phyloP scores from a whole-genome alignment of 2,113 vertebrate species.

The Centropus unirufus region DNA sequence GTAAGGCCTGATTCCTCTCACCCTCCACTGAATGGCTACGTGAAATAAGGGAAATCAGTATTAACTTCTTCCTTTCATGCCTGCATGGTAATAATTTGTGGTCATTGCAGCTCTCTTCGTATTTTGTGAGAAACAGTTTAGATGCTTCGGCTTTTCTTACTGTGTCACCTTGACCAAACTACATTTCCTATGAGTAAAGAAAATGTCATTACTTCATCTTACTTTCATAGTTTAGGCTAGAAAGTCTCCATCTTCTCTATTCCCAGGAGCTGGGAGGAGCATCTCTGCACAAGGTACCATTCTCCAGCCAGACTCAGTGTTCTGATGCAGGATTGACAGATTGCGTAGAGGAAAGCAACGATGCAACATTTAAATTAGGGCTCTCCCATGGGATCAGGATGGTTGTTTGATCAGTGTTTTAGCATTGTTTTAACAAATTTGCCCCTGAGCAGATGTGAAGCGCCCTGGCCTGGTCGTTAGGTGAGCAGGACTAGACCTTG shows the following conservation, averaged over 20 bases:
- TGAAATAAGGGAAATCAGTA: background rate
- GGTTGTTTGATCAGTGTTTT: background rate
- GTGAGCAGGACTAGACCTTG: background rate
- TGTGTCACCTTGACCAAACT: background rate
- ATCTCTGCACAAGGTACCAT: background rate
- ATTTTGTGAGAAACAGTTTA: background rate
- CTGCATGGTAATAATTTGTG: background rate
- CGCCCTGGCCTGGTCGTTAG: background rate
- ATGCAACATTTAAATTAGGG: accelerated
- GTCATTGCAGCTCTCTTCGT: background rate
- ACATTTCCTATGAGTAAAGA: background rate
- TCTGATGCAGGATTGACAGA: accelerated
- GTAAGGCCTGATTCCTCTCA: background rate
- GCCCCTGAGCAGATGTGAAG: background rate
- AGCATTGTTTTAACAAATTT: background rate
- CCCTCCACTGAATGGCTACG: background rate
- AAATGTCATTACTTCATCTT: background rate
- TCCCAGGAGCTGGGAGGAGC: background rate
- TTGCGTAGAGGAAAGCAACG: background rate
- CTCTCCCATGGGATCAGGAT: background rate
- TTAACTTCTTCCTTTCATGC: background rate
- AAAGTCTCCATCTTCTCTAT: background rate
- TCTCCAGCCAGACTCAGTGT: background rate
- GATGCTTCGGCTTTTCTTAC: background rate
- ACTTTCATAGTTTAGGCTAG: background rate